Evolutionary conservation across 2,113 vertebrate species (phyloP).

Genomic region (Naja naja): DNA sequence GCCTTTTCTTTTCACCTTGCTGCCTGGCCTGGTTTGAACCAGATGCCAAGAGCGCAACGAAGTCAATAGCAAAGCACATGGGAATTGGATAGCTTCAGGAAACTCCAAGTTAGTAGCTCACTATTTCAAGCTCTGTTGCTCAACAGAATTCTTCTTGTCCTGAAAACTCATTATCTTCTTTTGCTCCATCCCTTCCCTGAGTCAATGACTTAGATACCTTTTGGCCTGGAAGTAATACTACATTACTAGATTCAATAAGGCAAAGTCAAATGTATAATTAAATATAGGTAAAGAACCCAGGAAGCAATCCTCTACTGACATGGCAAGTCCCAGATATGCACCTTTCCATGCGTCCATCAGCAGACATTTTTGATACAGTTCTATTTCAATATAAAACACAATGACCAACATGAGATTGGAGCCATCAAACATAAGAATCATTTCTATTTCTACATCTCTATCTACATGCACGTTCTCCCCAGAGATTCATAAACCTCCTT

Average conservation of each 20-base stretch:
- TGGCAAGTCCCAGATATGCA: background rate
- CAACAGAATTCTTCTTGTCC: background rate
- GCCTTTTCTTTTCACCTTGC: background rate
- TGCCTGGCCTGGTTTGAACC: background rate
- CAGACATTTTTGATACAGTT: background rate
- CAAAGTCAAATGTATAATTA: background rate
- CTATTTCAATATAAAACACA: background rate
- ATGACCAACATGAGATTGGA: background rate
- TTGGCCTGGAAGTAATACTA: background rate
- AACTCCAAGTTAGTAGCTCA: background rate
- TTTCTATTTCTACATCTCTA: background rate
- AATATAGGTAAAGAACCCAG: background rate
- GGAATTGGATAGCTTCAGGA: background rate
- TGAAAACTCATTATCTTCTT: background rate
- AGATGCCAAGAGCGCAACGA: background rate
- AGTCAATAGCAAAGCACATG: background rate
- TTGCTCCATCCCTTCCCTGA: background rate
- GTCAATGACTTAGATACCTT: background rate
- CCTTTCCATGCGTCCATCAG: background rate
- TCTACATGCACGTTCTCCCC: background rate
- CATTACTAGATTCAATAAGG: background rate
- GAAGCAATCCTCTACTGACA: background rate
- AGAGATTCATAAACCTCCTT: background rate
- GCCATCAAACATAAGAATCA: background rate
- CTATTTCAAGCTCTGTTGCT: background rate